Evolutionary conservation across 2,797 vertebrate genomes (phyloP), one percentile per base, ranked within the genome.

Genomic region (Gymnoscopelus microlampas): DNA sequence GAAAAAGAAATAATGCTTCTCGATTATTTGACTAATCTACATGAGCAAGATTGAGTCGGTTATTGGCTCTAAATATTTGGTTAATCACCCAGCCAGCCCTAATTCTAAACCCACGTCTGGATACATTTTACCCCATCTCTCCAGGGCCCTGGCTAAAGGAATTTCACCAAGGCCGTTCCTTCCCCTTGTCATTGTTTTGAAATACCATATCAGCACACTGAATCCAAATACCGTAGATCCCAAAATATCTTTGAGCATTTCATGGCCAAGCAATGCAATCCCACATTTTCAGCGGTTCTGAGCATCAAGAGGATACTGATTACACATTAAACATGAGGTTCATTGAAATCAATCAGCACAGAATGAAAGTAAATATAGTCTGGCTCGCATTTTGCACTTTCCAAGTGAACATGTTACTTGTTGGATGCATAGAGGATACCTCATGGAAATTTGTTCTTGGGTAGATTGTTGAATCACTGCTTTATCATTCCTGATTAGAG

Each of bases 401-500:
- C 6, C 35, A 13, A 11, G 26, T 60, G 51, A 63, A 63, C 23
- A 2, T 68, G 59, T 68, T 48, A 8, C 63, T 39, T 15, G 49
- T 66, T 4, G 24, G 10, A 63, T 6, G 51, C 12, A 14, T 15
- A 68, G 5, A 60, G 10, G 57, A 12, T 48, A 67, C 32, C 47
- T 15, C 32, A 19, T 19, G 19, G 3, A 26, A 5, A 12, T 70
- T 69, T 62, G 63, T 50, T 56, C 24, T 56, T n/a, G 15, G 19
- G 51, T 56, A 15, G 51, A 29, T 44, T 32, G 53, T 48, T 29
- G 8, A 55, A 14, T 23, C 48, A 66, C 60, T 59, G 26, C 51
- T 70, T 58, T 66, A 62, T 54, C 65, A 68, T 44, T 77, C 55
- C 32, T 8, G 12, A 11, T 61, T 78, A 68, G 63, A 81, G 76